phyloP scores from a whole-genome alignment of 2,888 invertebrate species.

The Tipula lateralis region DNA sequence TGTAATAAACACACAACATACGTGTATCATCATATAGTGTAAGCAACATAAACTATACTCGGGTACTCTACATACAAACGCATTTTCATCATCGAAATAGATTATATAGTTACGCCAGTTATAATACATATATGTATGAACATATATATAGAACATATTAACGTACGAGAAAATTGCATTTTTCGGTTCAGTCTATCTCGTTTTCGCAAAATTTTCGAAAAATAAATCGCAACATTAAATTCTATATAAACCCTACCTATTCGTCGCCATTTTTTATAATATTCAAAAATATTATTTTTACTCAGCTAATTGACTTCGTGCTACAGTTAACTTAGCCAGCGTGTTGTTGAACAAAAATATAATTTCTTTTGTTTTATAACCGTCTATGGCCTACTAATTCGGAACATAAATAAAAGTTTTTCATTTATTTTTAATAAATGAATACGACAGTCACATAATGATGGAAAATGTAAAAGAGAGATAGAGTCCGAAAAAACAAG shows the following conservation, averaged over 20 bases:
- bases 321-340: not conserved
- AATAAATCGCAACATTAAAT: not conserved
- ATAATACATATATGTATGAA: not conserved
- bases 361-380: not conserved
- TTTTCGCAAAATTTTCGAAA: conserved; percentile 15
- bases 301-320: not conserved
- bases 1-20: conserved; percentile 11
- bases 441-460: not conserved
- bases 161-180: not conserved
- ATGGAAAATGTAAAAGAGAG: not conserved
- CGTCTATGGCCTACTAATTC: not conserved
- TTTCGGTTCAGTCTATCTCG: not conserved
- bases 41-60: not conserved
- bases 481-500: not conserved
- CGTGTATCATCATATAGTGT: not conserved
- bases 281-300: not conserved
- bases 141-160: not conserved
- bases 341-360: not conserved
- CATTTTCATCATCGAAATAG: conserved; percentile 11
- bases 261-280: not conserved
- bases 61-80: not conserved
- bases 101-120: not conserved
- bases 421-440: not conserved
- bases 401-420: not conserved
- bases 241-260: not conserved